Evolutionary conservation across 2,113 vertebrate genomes (phyloP).

Genomic region (Herpetotheres cachinnans): DNA sequence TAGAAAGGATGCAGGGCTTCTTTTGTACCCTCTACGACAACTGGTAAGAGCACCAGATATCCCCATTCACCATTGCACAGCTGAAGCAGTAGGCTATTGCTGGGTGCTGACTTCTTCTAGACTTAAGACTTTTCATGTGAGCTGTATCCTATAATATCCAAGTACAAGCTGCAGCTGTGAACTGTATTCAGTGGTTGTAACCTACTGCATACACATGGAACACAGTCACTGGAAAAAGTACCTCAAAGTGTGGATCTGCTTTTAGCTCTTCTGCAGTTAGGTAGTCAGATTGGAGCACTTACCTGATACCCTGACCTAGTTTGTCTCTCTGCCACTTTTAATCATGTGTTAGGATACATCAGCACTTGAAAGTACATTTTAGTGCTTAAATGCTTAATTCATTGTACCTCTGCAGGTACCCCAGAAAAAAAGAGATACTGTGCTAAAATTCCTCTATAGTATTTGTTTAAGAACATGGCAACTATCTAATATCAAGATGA

Average conservation of each 20-base stretch:
- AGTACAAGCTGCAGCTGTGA: not conserved
- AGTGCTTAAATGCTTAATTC: not conserved
- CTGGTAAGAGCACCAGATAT: constrained; percentile 78
- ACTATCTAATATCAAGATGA: not conserved
- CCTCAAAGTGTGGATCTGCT: not conserved
- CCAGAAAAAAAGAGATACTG: not conserved
- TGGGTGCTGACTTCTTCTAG: not conserved
- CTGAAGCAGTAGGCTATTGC: not conserved
- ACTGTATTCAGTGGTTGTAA: not conserved
- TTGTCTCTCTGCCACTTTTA: not conserved
- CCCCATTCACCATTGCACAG: not conserved
- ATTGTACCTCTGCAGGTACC: not conserved
- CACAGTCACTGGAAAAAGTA: not conserved
- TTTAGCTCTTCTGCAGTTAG: not conserved
- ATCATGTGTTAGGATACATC: not conserved
- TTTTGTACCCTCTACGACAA: constrained; percentile 89
- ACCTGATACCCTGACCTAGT: not conserved
- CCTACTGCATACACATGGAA: not conserved
- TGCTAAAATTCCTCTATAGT: not conserved
- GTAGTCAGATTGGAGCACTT: not conserved
- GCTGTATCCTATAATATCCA: not conserved
- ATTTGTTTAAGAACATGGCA: not conserved
- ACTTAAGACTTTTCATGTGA: not conserved
- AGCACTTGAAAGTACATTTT: not conserved
- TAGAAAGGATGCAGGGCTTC: constrained; percentile 95